phyloP scores from a whole-genome alignment of 2,113 vertebrate species.

The Arenaria interpres region DNA sequence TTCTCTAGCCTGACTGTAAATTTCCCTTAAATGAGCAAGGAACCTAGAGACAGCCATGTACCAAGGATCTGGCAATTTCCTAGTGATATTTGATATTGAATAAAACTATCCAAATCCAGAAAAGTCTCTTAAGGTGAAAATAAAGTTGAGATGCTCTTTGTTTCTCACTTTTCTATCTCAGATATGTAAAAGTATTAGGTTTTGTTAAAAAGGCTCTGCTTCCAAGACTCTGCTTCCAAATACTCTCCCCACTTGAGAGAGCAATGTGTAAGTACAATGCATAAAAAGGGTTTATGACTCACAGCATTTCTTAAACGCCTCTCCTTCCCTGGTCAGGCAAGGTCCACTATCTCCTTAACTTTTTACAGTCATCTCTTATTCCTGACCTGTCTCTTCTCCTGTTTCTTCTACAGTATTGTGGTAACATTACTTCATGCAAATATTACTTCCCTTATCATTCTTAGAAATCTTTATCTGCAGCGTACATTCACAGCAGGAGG shows the following conservation, averaged over 20 bases:
- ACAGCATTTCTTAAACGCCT: neutral
- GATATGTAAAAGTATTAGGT: neutral
- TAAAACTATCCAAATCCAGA: neutral
- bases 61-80: neutral
- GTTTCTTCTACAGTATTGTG: neutral
- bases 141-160: neutral
- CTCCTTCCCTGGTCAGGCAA: neutral
- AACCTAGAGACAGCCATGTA: neutral
- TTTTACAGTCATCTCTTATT: neutral
- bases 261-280: neutral
- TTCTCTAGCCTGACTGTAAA: neutral
- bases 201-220: neutral
- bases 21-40: neutral
- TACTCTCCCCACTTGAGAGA: neutral
- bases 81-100: neutral
- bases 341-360: neutral
- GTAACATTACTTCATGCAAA: neutral
- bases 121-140: neutral
- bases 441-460: neutral
- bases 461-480: conserved; percentile 9
- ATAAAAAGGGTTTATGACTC: neutral
- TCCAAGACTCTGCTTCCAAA: neutral
- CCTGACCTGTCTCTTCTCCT: neutral
- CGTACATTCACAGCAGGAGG: neutral
- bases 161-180: neutral